Base-by-base conservation (phyloP, 2,888 invertebrate genomes). In the Tinea semifulvella region DNA sequence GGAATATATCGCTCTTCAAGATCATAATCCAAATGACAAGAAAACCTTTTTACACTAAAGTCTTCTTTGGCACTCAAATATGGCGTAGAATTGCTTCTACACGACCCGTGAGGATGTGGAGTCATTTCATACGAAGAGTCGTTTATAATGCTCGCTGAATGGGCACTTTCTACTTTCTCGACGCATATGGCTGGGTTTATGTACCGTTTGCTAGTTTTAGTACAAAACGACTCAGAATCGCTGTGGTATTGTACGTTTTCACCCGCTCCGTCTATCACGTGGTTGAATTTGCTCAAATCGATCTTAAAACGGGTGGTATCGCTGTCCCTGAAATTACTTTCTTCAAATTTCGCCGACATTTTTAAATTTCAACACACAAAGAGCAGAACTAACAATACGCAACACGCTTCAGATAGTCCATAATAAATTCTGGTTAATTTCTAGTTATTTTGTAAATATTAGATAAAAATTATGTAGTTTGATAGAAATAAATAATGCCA, bases 181-280 rank as follows among this genome's bases (percentile, higher is more conserved):
- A 85, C 75, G 49, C 79, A 85, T 50, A 86, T 85, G 4, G 87
- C 85, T 1, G 86, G 81, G 57, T 86, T 86, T 43, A 86, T 82
- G 54, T 84, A 84, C 47, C 84, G 79, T 54, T 68, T 77, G 55
- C 73, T 75, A 44, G 72, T 70, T 39, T 63, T 60, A 1, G 77
- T 76, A 1, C 56, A 66, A 16, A 61, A 45, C 0, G 77, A 79
- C 49, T 80, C 80, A 0, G 75, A 73, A 51, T 79, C 80, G 54
- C 77, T 77, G 52, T 73, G 63, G 49, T 67, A 75, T 46, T 72
- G 69, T 18, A 74, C 54, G 47, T 79, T 67, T 52, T 80, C 80
- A 14, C 80, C 80, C 8, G 80, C 75, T 1, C 68, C 80, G 44
- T 79, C 73, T 49, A 80, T 76, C 11, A 80, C 55, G 49, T 80